These are phyloP conservation scores for Dendrolimus pini DNA, from an alignment of 2,888 invertebrate species.

Conservation along the genomic window DNA sequence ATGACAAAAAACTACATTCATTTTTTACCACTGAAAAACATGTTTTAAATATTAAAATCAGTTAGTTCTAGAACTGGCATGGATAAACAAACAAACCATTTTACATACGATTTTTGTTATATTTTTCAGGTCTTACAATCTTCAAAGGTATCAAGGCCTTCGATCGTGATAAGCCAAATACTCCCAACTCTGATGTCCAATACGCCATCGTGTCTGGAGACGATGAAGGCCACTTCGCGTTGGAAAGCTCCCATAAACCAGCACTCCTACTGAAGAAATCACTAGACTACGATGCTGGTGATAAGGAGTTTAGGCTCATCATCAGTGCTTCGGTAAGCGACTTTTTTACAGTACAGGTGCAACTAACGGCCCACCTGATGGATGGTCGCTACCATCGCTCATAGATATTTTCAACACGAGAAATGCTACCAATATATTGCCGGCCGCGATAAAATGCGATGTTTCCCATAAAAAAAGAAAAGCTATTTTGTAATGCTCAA, in stretches of 20 bases:
- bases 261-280: constrained; percentile 83
- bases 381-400: too few species aligned
- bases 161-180: constrained; percentile 91
- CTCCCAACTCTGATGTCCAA: constrained; percentile 90
- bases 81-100: too few species aligned
- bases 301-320: constrained; percentile 83
- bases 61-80: too few species aligned
- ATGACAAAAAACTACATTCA: too few species aligned
- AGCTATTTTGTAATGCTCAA: too few species aligned
- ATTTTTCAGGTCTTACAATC: constrained; percentile 82
- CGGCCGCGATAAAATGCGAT: too few species aligned
- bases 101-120: neutral
- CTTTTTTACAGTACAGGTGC: neutral
- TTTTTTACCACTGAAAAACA: too few species aligned
- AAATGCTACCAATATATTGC: too few species aligned
- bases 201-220: constrained; percentile 86
- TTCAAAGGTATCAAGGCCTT: constrained; percentile 88
- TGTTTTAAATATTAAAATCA: too few species aligned
- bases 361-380: too few species aligned
- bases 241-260: constrained; percentile 88
- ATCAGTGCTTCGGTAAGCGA: constrained; percentile 84
- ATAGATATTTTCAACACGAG: too few species aligned
- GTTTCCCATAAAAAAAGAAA: too few species aligned
- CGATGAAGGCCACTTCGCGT: constrained; percentile 83
- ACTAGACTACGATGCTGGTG: constrained; percentile 88